Evolutionary conservation across 1,140 invertebrate genomes (phyloP), one percentile per base, ranked within the genome.

Genomic region (Chymomyza costata): DNA sequence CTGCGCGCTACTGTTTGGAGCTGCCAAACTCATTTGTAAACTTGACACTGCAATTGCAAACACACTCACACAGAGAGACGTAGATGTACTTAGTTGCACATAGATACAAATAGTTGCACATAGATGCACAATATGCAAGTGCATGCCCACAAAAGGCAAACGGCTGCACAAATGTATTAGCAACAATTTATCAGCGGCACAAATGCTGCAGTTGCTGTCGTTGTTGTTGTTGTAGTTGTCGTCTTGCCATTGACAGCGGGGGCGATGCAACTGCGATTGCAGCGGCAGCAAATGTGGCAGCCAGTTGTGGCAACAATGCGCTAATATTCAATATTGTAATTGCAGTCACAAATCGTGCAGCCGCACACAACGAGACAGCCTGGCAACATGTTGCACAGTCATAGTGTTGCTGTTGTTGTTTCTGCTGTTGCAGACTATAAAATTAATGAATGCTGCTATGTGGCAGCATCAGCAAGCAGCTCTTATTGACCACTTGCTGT

Each of bases 261-360:
- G 65, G 70, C 32, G 32, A 34, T 34, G 35, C 15, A 38, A 38
- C 35, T 6, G 14, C 35, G 15, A 38, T 14, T 15, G 14, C 35
- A 38, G 15, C 35, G 28, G 21, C 35, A 34, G 21, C 21, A 3
- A 25, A 3, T 3, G 21, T 8, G 8, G 21, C 21, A 3, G 21
- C 8, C 3, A 25, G 21, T 25, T 25, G 21, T 3, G 3, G 21
- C 71, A 80, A 80, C 73, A 80, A 80, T 81, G 74, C 67, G 68
- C 73, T 81, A 80, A 80, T 80, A 80, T 80, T 80, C 73, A 80
- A 80, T 80, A 80, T 80, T 80, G 74, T 80, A 80, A 80, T 80
- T 80, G 73, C 73, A 80, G 70, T 73, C 73, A 81, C 73, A 80
- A 80, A 80, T 80, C 73, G 73, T 80, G 70, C 61, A 39, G 17